phyloP scores from a whole-genome alignment of 2,797 vertebrate species.

The Staurois parvus region DNA sequence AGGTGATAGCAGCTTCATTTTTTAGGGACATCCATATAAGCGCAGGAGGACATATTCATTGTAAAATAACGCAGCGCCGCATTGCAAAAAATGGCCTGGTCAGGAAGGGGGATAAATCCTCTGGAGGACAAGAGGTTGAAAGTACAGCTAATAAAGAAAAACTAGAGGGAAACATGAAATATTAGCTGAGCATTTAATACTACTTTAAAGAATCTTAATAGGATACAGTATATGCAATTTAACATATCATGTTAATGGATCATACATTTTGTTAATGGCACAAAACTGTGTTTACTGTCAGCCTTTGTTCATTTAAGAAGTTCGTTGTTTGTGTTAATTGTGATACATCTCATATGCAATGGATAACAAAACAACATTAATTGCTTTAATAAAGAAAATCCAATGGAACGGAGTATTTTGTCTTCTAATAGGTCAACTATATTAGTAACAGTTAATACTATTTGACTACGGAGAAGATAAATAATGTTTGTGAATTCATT shows the following conservation, averaged over 20 bases:
- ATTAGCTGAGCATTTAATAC: too few relatives aligned
- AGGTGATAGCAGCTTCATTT: too few relatives aligned
- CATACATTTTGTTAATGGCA: not conserved
- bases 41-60: too few relatives aligned
- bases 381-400: conserved; percentile 41
- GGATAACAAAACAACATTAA: conserved; percentile 42
- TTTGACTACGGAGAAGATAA: conserved; percentile 27
- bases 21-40: too few relatives aligned
- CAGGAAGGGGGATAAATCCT: too few relatives aligned
- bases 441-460: conserved; percentile 42
- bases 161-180: too few relatives aligned
- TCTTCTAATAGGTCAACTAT: conserved; percentile 29
- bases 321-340: not conserved
- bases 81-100: too few relatives aligned
- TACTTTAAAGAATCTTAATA: not conserved
- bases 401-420: conserved; percentile 34
- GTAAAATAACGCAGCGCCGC: too few relatives aligned
- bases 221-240: not conserved
- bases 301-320: not conserved
- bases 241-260: not conserved
- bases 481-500: conserved; percentile 42
- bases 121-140: too few relatives aligned
- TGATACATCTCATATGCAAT: not conserved
- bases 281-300: not conserved
- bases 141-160: too few relatives aligned